Evolutionary conservation across 2,888 invertebrate genomes (phyloP).

Genomic region (Pheosia tremula): DNA sequence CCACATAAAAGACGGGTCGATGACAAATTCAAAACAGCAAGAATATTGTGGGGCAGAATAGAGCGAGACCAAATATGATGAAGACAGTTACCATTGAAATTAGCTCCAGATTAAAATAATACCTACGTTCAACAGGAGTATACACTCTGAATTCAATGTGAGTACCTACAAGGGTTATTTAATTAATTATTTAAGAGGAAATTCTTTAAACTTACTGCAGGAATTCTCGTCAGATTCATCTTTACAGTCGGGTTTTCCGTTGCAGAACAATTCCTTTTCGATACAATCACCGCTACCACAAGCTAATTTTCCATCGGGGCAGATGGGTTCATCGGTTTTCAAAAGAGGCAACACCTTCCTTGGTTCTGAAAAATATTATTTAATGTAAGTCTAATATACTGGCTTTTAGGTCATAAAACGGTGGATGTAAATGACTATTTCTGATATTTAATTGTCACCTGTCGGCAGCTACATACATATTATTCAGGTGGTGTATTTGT

Average conservation of each 20-base stretch:
- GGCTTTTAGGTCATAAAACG: not conserved
- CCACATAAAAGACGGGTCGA: too few relatives aligned
- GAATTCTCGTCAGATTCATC: slow-evolving; percentile 98
- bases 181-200: not conserved
- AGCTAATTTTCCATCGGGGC: slow-evolving; percentile 94
- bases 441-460: not conserved
- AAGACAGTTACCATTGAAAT: too few relatives aligned
- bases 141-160: too few relatives aligned
- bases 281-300: slow-evolving; percentile 97
- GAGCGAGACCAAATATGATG: too few relatives aligned
- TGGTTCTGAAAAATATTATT: slow-evolving; percentile 87
- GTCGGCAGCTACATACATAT: not conserved
- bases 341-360: slow-evolving; percentile 94
- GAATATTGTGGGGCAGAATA: too few relatives aligned
- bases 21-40: too few relatives aligned
- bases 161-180: too few relatives aligned
- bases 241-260: slow-evolving; percentile 96
- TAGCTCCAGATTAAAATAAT: too few relatives aligned
- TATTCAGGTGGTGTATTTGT: slow-evolving; percentile 52
- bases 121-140: too few relatives aligned
- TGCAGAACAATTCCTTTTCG: slow-evolving; percentile 96
- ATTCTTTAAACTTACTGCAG: slow-evolving; percentile 90
- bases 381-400: slow-evolving; percentile 12
- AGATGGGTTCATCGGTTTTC: slow-evolving; percentile 97
- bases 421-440: not conserved